These are phyloP conservation scores for Chloromyia formosa DNA, from an alignment of 2,888 invertebrate species.

Conservation along the genomic window DNA sequence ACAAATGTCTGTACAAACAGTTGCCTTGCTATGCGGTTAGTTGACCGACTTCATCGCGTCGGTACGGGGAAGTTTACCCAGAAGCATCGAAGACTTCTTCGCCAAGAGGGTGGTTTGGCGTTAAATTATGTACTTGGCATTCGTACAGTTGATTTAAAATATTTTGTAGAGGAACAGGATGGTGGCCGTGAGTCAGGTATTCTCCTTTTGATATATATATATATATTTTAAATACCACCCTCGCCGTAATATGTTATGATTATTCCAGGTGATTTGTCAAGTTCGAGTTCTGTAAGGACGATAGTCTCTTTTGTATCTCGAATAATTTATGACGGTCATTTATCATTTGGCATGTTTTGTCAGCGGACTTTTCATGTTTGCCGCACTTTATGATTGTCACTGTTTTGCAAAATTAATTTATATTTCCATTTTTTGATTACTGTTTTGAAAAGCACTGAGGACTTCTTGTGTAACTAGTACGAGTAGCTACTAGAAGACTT, in stretches of 20 bases:
- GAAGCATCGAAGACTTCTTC: neutral
- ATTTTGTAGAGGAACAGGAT: neutral
- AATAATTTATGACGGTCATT: no score
- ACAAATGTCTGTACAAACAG: slow-evolving; percentile 19
- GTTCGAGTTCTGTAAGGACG: no score
- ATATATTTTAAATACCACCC: slow-evolving; percentile 14
- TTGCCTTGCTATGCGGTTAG: slow-evolving; percentile 25
- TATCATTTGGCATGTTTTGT: no score
- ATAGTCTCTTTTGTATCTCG: no score
- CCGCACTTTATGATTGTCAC: no score
- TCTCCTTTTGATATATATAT: neutral
- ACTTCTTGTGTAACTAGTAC: no score
- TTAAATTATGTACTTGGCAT: neutral
- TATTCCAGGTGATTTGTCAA: neutral
- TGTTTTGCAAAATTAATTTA: no score
- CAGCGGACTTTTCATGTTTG: no score
- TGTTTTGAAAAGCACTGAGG: no score
- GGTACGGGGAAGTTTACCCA: neutral
- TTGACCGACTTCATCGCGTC: neutral
- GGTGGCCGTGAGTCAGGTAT: slow-evolving; percentile 7
- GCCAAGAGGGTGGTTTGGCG: neutral
- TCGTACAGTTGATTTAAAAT: neutral
- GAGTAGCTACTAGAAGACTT: no score
- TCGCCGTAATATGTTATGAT: slow-evolving; percentile 1
- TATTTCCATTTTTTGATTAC: no score